phyloP scores from a whole-genome alignment of 2,888 invertebrate species.

The Oscheius sp. region DNA sequence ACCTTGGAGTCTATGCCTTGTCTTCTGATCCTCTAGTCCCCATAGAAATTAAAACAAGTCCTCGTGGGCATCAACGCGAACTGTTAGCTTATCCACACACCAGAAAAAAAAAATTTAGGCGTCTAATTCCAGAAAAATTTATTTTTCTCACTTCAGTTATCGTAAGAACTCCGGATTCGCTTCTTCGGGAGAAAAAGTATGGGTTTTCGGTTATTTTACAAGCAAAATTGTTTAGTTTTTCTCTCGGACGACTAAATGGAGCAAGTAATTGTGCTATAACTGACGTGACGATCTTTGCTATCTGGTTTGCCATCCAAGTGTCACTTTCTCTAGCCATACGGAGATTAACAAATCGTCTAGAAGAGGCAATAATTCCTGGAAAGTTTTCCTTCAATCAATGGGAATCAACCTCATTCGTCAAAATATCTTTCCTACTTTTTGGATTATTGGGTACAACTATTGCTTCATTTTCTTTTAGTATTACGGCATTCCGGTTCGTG shows the following conservation, averaged over 20 bases:
- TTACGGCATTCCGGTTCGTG: conserved; percentile 27
- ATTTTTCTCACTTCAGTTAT: conserved; percentile 14
- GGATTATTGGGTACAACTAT: background rate
- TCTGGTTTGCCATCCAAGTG: conserved; percentile 19
- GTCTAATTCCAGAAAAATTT: background rate
- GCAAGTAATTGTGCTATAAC: background rate
- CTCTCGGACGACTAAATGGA: background rate
- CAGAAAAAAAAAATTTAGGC: background rate
- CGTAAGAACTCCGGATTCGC: conserved; percentile 3
- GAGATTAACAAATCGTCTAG: background rate
- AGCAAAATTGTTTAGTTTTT: background rate
- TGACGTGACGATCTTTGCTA: conserved; percentile 18
- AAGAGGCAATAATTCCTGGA: conserved; percentile 9
- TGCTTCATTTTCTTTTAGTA: conserved; percentile 5
- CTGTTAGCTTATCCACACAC: too few species aligned
- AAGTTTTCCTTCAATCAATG: background rate
- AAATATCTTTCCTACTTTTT: background rate
- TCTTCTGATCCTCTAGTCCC: conserved; percentile 17
- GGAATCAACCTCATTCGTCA: background rate
- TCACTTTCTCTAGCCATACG: conserved; percentile 6
- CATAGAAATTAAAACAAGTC: background rate
- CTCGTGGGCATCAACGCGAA: background rate
- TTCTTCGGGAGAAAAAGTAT: background rate
- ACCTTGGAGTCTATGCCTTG: background rate
- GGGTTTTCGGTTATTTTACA: too few species aligned